Conservation (phyloP, 2,888 invertebrate species). For the Chrysolina oricalcia region DNA sequence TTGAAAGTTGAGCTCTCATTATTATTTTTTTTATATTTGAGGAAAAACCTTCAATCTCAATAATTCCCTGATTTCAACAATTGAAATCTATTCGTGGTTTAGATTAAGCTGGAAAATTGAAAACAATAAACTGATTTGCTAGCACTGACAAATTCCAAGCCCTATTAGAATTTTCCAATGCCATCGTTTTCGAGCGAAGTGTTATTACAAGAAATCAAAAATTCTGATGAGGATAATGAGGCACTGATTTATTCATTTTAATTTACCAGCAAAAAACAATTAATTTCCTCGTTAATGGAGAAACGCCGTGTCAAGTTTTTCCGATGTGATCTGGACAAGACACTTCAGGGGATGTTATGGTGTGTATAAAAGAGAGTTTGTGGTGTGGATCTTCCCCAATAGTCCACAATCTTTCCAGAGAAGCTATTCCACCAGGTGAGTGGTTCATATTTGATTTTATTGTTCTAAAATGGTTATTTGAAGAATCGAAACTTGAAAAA, state of each 20-base stretch:
- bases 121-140: background rate
- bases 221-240: background rate
- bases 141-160: background rate
- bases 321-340: conserved; percentile 39
- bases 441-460: background rate
- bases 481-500: background rate
- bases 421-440: background rate
- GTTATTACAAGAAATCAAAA: background rate
- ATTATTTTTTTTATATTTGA: too few relatives aligned
- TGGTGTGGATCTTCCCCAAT: conserved; percentile 28
- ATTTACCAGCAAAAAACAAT: conserved; percentile 10
- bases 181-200: background rate
- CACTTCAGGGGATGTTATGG: conserved; percentile 49
- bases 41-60: too few relatives aligned
- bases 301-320: conserved; percentile 33
- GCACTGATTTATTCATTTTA: conserved; percentile 8
- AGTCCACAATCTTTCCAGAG: background rate
- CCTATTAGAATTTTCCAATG: background rate
- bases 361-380: conserved; percentile 51
- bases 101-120: background rate
- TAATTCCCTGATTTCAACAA: too few relatives aligned
- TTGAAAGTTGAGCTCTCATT: too few relatives aligned
- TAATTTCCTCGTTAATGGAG: background rate
- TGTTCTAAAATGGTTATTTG: background rate
- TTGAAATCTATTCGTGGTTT: too few relatives aligned